Percentiles rank a stretch among this genome's conserved stretches.
phyloP scores from a whole-genome alignment of 2,888 invertebrate genomes.

The Lottia gigantea region DNA sequence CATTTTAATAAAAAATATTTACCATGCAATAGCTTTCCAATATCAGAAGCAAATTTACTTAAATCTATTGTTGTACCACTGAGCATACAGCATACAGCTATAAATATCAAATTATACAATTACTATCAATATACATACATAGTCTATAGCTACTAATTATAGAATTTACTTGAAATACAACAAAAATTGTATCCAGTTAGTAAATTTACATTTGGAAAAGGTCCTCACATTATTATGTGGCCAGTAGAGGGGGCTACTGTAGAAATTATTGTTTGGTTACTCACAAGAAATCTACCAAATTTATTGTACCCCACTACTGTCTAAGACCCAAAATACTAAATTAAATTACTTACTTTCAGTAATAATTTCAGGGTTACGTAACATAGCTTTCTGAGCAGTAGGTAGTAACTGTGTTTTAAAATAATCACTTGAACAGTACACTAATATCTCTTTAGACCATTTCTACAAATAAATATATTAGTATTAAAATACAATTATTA shows the following conservation, averaged over 20 bases:
- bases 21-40: constrained; percentile 86
- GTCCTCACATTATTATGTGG: no score
- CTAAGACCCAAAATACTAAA: not conserved
- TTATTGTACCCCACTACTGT: not conserved
- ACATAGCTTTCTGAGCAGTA: constrained; percentile 88
- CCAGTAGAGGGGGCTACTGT: not conserved
- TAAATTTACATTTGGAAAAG: no score
- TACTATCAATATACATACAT: no score
- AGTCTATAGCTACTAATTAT: no score
- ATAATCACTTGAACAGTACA: constrained; percentile 69
- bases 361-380: constrained; percentile 92
- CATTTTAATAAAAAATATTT: no score
- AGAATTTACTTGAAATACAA: no score
- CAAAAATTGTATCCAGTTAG: no score
- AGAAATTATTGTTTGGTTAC: not conserved
- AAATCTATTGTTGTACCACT: constrained; percentile 80
- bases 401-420: constrained; percentile 83
- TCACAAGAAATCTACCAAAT: not conserved
- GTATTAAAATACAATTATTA: not conserved
- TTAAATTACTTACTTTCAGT: constrained; percentile 69
- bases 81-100: constrained; percentile 79
- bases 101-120: constrained; percentile 20
- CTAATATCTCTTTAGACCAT: constrained; percentile 47
- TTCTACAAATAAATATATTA: constrained; percentile 37
- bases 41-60: constrained; percentile 80